Evolutionary conservation across 1,140 invertebrate species (phyloP), one percentile per base, ranked within the genome.

Genomic region (Caenorhabditis brenneri): DNA sequence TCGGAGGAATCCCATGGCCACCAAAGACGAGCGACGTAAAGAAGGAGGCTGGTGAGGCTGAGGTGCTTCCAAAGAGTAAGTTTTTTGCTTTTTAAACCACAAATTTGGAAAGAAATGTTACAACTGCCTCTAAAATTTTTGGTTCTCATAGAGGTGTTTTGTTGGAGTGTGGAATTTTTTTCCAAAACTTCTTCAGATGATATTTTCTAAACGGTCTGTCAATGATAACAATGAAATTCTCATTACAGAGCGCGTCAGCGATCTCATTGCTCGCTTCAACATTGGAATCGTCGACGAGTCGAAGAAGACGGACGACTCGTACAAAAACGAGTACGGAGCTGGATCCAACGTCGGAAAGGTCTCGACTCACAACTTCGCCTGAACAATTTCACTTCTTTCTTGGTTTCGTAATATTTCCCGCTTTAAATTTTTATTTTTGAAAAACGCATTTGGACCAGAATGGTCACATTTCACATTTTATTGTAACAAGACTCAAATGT

Each of bases 211-310:
- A n/a, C n/a, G n/a, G n/a, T n/a, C n/a, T n/a, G n/a, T n/a, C n/a
- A n/a, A n/a, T n/a, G n/a, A n/a, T n/a, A n/a, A n/a, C n/a, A n/a
- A 2, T 53, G 49, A 53, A n/a, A 53, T 7, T 29, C 10, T 33
- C 5, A 0, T 74, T 74, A 27, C 36, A 74, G 65, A 74, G n/a
- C 65, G 65, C 22, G 65, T 74, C 36, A 74, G 65, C 36, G 65
- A 74, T 19, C n/a, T 74, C 1, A 74, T 74, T 2, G 65, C 65
- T 74, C 65, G 65, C n/a, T 74, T 74, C 65, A 74, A 74, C 36
- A 74, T n/a, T 15, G 65, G 65, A 46, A n/a, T 74, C 15, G 36
- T 46, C 19, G 65, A 74, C 9, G 65, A 74, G 65, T 22, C 33
- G 19, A 74, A 74, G 65, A 74, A 74, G 36, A 46, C 65, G 12